Conservation (phyloP, 2,113 vertebrate species). For the Megaleporinus macrocephalus region DNA sequence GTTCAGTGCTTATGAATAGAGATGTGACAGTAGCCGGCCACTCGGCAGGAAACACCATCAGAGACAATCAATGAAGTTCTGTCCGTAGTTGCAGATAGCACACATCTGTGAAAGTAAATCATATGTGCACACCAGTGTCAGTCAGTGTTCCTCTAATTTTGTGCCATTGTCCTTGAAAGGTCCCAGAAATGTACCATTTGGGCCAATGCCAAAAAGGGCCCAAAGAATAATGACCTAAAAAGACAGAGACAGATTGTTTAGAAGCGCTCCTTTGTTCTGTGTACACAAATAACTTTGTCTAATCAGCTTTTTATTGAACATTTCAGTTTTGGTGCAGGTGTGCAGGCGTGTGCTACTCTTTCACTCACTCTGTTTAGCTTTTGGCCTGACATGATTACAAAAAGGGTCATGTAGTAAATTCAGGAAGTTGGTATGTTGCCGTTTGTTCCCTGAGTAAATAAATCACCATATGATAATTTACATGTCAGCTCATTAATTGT, state of each 20-base stretch:
- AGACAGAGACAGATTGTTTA: constrained; percentile 31
- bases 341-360: not conserved
- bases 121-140: not conserved
- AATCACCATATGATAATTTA: constrained; percentile 38
- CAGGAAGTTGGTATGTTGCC: constrained; percentile 27
- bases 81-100: not conserved
- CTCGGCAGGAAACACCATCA: not conserved
- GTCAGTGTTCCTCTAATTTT: not conserved
- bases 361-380: not conserved
- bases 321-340: constrained; percentile 21
- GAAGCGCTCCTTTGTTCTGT: not conserved
- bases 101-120: constrained; percentile 18
- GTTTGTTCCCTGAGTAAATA: constrained; percentile 22
- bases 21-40: not conserved
- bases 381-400: constrained; percentile 2
- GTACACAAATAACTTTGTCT: constrained; percentile 30
- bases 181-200: constrained; percentile 9
- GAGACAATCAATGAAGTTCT: not conserved
- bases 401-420: constrained; percentile 17
- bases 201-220: constrained; percentile 14
- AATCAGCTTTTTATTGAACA: constrained; percentile 43
- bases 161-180: constrained; percentile 33
- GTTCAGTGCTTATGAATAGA: constrained; percentile 12
- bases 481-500: constrained; percentile 42
- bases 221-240: constrained; percentile 32